Evolutionary conservation across 2,888 invertebrate genomes (phyloP).

Genomic region (Sicus ferrugineus): DNA sequence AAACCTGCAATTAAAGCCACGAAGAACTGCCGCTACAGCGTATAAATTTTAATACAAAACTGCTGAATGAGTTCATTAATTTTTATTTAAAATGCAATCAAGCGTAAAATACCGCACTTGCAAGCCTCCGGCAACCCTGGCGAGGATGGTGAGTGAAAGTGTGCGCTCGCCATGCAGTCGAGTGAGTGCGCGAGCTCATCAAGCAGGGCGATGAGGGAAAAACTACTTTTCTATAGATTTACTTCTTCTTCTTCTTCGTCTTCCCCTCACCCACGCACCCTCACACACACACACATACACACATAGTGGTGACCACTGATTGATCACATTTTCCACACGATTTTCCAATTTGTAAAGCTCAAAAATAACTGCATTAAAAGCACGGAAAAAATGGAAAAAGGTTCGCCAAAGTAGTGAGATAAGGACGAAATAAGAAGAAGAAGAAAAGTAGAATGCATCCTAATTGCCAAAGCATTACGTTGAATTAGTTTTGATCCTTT

Average conservation of each 20-base stretch:
- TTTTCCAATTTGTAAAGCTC: conserved; percentile 30
- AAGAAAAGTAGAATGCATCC: conserved; percentile 39
- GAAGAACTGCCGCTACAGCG: background rate
- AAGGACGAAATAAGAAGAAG: background rate
- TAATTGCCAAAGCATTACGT: conserved; percentile 43
- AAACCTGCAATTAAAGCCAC: conserved; percentile 8
- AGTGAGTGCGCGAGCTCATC: background rate
- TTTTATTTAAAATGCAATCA: conserved; percentile 33
- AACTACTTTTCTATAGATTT: background rate
- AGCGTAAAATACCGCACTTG: conserved; percentile 17
- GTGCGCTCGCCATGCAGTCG: background rate
- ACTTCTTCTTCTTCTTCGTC: background rate
- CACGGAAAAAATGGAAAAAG: background rate
- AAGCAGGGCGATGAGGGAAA: background rate
- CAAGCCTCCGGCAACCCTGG: background rate
- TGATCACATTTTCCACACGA: conserved; percentile 33
- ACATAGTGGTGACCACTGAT: conserved; percentile 36
- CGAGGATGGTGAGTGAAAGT: background rate
- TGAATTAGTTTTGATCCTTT: conserved; percentile 45
- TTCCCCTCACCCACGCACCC: background rate
- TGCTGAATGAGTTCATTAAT: conserved; percentile 31
- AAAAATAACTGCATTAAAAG: conserved; percentile 16
- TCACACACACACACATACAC: conserved; percentile 27
- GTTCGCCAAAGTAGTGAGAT: background rate
- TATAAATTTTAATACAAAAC: conserved; percentile 12